Evolutionary conservation across 2,113 vertebrate species (phyloP).

Genomic region (Tragelaphus scriptus): DNA sequence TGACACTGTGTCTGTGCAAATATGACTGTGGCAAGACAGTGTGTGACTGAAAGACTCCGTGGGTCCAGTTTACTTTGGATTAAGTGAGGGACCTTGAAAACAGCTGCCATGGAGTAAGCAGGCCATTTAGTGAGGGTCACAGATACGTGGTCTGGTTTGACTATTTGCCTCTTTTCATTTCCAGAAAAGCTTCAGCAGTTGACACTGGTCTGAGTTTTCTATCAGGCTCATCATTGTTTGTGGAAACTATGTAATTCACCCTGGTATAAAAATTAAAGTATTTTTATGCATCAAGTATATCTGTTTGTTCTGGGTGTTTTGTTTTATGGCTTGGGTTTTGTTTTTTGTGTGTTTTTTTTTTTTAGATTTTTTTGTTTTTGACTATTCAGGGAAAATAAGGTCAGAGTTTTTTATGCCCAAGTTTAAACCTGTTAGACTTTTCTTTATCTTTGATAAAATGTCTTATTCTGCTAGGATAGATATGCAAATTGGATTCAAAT

Average conservation of each 20-base stretch:
- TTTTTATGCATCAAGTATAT: not conserved
- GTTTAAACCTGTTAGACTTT: not conserved
- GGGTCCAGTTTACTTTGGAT: slow-evolving; percentile 33
- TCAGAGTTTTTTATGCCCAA: not conserved
- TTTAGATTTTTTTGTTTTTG: not conserved
- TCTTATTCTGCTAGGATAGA: not conserved
- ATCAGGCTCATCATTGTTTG: not conserved
- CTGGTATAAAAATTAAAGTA: not conserved
- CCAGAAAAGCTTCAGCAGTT: not conserved
- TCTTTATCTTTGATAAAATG: not conserved
- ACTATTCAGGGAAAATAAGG: not conserved
- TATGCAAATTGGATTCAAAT: not conserved
- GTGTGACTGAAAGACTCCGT: not conserved
- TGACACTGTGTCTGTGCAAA: not conserved
- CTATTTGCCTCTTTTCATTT: slow-evolving; percentile 13
- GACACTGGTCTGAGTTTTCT: not conserved
- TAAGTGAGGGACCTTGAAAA: slow-evolving; percentile 10
- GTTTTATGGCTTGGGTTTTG: not conserved
- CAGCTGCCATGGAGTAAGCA: not conserved
- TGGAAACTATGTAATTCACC: not conserved
- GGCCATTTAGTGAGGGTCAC: not conserved
- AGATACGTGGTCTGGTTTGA: not conserved
- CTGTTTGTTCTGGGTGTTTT: not conserved
- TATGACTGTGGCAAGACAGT: not conserved
- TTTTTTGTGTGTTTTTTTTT: not conserved